Evolutionary conservation across 1,140 invertebrate species (phyloP).

Genomic region (Macrotrachela quadricornifera): DNA sequence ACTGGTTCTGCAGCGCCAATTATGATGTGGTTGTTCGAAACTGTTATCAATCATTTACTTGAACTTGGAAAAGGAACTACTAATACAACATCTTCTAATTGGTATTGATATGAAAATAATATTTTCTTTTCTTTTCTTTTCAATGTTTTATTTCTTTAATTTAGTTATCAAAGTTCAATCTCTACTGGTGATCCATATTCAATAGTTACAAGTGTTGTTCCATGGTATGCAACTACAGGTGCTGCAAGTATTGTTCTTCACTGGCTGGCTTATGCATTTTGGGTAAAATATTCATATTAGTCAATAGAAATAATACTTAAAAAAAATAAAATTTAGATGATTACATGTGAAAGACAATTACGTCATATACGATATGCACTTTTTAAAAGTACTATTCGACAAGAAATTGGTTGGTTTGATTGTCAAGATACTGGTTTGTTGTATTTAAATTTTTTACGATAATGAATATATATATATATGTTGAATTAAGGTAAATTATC

Average conservation of each 20-base stretch:
- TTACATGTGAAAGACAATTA: constrained; percentile 18
- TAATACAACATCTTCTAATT: not conserved
- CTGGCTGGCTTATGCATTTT: too few species aligned
- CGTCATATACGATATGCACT: constrained; percentile 23
- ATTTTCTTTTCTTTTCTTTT: too few species aligned
- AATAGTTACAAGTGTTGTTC: too few species aligned
- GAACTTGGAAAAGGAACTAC: too few species aligned
- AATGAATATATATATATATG: too few species aligned
- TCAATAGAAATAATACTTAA: too few species aligned
- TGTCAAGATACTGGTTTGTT: constrained; percentile 55
- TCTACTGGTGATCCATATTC: too few species aligned
- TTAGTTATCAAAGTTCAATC: too few species aligned
- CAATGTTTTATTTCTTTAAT: not conserved
- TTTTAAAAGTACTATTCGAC: constrained; percentile 51
- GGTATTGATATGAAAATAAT: not conserved
- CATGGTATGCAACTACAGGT: too few species aligned
- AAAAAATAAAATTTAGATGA: constrained; percentile 13
- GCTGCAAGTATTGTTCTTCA: too few species aligned
- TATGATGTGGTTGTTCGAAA: constrained; percentile 29
- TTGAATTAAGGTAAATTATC: not conserved
- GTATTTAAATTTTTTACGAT: too few species aligned
- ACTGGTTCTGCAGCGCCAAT: constrained; percentile 20
- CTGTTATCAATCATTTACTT: constrained; percentile 5
- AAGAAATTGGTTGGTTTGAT: constrained; percentile 79
- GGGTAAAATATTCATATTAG: too few species aligned